Base-by-base conservation (phyloP, 2,797 vertebrate species). In the Danio jaintianensis region DNA sequence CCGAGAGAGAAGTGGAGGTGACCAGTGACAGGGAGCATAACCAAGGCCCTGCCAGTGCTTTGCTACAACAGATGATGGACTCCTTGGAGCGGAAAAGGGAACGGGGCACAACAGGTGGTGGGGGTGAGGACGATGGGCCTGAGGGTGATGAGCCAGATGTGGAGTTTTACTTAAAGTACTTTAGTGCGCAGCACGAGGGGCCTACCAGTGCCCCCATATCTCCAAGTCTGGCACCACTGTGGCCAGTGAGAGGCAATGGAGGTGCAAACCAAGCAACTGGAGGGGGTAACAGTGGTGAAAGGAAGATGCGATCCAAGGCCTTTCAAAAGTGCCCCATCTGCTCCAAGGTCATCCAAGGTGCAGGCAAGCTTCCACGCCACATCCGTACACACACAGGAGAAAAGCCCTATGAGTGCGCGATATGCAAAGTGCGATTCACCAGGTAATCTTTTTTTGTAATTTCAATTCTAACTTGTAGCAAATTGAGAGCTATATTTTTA, bases 161-260 rank as follows among this genome's bases (percentile, higher is more conserved):
- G 95, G 97, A 98, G 94, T 97, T 98, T 96, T 98, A 98, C 95
- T 97, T 98, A 96, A 98, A 98, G 94, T 99, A 98, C 91, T 98
- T 98, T 90, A 92, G 95, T 89, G 90, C 94, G 67, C 96, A 94
- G 59, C 95, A 95, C 7, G 94, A 97, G 15, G 96, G 96, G 1
- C 53, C 87, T 55, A 68, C 94, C 11, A 93, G 95, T 66, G 94
- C 86, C 38, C 94, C 95, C 75, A 94, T 90, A 62, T 78, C 91
- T 36, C 91, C 92, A 84, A 91, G 91, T 83, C 88, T 90, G 85
- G 87, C 92, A 67, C 88, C 92, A 50, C 87, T 90, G 61, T 94
- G 93, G 94, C 82, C 92, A 67, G 87, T 92, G 78, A 88, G 91
- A 85, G 88, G 92, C 68, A 88, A 81, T 36, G 91, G 91, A 66